phyloP scores from a whole-genome alignment of 1,140 invertebrate genomes.

The Leguminivora glycinivorella region DNA sequence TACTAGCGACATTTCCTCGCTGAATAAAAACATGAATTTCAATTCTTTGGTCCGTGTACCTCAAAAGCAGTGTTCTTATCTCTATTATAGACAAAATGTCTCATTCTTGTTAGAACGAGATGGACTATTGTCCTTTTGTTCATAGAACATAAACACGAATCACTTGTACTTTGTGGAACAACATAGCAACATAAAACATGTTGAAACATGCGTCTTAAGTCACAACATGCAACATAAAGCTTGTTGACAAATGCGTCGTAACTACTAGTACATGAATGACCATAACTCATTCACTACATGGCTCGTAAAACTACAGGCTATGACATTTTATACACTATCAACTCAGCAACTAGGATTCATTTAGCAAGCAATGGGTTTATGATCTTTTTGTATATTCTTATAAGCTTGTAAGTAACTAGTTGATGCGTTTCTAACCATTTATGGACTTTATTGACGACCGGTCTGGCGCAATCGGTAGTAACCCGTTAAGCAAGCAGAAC shows the following conservation, averaged over 20 bases:
- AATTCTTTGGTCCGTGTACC: no score
- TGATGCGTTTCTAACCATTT: not conserved
- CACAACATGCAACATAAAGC: not conserved
- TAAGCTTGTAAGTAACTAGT: not conserved
- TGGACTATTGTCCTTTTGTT: not conserved
- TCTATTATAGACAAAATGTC: no score
- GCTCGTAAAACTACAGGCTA: not conserved
- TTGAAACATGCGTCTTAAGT: not conserved
- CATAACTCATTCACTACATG: not conserved
- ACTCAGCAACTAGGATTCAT: not conserved
- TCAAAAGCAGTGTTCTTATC: no score
- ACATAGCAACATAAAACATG: not conserved
- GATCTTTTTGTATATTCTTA: not conserved
- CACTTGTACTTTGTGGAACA: not conserved
- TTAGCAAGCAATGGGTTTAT: not conserved
- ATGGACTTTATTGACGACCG: no score
- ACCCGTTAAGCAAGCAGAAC: no score
- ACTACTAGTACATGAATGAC: not conserved
- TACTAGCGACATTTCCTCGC: no score
- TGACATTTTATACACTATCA: not conserved
- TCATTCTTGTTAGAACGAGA: not conserved
- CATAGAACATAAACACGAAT: not conserved
- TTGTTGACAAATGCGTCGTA: not conserved
- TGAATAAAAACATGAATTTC: no score
- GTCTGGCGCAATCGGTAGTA: no score